phyloP scores from a whole-genome alignment of 2,888 invertebrate species.

The Eucera pruinosa region DNA sequence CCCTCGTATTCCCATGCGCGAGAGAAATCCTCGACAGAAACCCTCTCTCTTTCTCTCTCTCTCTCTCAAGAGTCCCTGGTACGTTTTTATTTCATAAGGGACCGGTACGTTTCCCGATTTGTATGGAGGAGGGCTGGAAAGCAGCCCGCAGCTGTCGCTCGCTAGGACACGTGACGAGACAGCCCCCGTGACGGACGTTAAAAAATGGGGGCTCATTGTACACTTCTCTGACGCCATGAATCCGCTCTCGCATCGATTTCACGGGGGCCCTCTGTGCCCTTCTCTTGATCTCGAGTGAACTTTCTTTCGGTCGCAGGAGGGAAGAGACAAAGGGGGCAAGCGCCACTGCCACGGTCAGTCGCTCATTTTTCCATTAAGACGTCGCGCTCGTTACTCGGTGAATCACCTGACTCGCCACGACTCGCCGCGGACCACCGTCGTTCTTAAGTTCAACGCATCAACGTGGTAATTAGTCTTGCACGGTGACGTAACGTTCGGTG shows the following conservation, averaged over 20 bases:
- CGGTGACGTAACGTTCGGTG: not conserved
- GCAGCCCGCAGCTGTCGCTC: slow-evolving; percentile 68
- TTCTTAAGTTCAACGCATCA: not conserved
- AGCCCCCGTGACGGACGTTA: slow-evolving; percentile 49
- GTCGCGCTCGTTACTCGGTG: slow-evolving; percentile 35
- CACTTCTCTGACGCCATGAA: slow-evolving; percentile 19
- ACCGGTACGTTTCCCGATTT: slow-evolving; percentile 67
- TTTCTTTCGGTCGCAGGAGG: not conserved
- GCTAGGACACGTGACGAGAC: slow-evolving; percentile 62
- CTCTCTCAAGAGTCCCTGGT: slow-evolving; percentile 9
- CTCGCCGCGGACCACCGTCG: slow-evolving; percentile 33
- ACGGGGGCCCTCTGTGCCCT: slow-evolving; percentile 35
- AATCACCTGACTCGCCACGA: slow-evolving; percentile 15
- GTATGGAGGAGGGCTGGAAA: slow-evolving; percentile 52
- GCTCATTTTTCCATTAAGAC: slow-evolving; percentile 60
- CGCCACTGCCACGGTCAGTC: slow-evolving; percentile 33
- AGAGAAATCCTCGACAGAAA: slow-evolving; percentile 11
- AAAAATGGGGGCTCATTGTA: slow-evolving; percentile 77
- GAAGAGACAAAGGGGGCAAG: not conserved
- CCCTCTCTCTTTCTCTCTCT: too few relatives aligned
- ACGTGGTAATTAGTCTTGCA: slow-evolving; percentile 20
- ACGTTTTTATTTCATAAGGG: slow-evolving; percentile 50
- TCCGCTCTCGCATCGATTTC: slow-evolving; percentile 57
- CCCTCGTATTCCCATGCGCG: slow-evolving; percentile 54
- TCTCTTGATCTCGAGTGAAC: not conserved